Conservation (phyloP, 1,140 invertebrate genomes). For the Galleria mellonella region DNA sequence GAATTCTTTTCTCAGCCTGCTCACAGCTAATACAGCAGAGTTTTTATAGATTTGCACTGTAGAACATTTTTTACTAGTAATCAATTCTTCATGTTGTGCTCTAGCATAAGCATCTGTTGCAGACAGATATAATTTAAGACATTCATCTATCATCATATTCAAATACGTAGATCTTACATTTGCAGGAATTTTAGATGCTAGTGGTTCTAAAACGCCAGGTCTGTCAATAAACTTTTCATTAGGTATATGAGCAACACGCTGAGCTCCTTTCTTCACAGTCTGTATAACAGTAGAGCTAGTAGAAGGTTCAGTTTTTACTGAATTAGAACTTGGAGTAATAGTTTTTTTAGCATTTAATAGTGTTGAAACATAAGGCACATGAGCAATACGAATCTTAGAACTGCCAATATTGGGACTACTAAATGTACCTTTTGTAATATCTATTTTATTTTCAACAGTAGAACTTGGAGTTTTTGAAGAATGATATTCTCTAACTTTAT, state of each 20-base stretch:
- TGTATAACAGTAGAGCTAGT: slow-evolving; percentile 76
- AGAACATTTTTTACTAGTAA: slow-evolving; percentile 85
- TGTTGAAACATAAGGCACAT: slow-evolving; percentile 71
- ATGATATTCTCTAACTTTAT: slow-evolving; percentile 68
- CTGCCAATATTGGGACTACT: slow-evolving; percentile 21
- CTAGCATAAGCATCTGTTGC: slow-evolving; percentile 83
- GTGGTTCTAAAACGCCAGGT: slow-evolving; percentile 78
- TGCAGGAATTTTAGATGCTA: slow-evolving; percentile 87
- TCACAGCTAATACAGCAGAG: slow-evolving; percentile 86
- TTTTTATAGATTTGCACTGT: slow-evolving; percentile 89
- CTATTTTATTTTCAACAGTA: slow-evolving; percentile 1
- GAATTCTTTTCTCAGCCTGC: slow-evolving; percentile 82
- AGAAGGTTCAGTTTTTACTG: slow-evolving; percentile 36
- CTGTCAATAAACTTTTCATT: slow-evolving; percentile 71
- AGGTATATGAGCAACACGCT: slow-evolving; percentile 80
- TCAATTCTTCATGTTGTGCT: slow-evolving; percentile 85
- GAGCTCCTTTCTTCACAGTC: slow-evolving; percentile 78
- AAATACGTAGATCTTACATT: slow-evolving; percentile 90
- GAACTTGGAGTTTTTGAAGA: slow-evolving; percentile 31
- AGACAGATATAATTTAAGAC: slow-evolving; percentile 83
- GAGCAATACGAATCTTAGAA: slow-evolving; percentile 69
- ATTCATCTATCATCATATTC: slow-evolving; percentile 91
- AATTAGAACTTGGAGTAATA: slow-evolving; percentile 27
- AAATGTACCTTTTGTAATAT: slow-evolving; percentile 25
- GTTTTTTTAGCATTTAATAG: slow-evolving; percentile 64